These are phyloP conservation scores for Sebastes taczanowskii DNA, from an alignment of 2,797 vertebrate genomes.

Conservation along the genomic window DNA sequence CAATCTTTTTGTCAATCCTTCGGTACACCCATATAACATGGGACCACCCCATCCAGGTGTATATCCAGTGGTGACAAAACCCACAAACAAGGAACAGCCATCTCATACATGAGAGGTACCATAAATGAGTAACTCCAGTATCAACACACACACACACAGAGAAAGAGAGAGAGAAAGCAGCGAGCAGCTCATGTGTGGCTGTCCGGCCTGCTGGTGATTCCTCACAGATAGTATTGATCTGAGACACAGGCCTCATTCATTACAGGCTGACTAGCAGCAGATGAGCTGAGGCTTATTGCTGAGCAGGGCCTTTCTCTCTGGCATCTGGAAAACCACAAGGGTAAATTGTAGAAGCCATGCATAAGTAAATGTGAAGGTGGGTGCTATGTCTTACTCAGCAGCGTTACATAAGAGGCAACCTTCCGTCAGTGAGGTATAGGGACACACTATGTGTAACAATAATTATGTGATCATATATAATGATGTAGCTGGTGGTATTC, in stretches of 20 bases:
- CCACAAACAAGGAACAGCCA: constrained; percentile 27
- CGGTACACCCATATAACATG: not conserved
- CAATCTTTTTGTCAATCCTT: not conserved
- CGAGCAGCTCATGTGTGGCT: constrained; percentile 66
- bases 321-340: constrained; percentile 51
- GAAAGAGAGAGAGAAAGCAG: not conserved
- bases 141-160: not conserved
- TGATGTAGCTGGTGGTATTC: not conserved
- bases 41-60: not conserved
- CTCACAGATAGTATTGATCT: constrained; percentile 84
- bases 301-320: constrained; percentile 72
- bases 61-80: constrained; percentile 19
- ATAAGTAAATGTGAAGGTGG: constrained; percentile 64
- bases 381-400: constrained; percentile 62
- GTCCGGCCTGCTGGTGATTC: constrained; percentile 71
- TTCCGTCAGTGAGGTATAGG: not conserved
- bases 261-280: constrained; percentile 78
- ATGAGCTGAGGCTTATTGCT: constrained; percentile 81
- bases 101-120: not conserved
- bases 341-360: constrained; percentile 66
- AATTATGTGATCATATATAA: constrained; percentile 2
- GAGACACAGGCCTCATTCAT: constrained; percentile 75
- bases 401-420: constrained; percentile 59
- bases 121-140: constrained; percentile 38
- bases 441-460: not conserved